A percentile compares a stretch with the other conserved stretches of the same genome.
Evolutionary conservation across 2,888 invertebrate genomes (phyloP).

Genomic region (Sarcophaga caerulescens): DNA sequence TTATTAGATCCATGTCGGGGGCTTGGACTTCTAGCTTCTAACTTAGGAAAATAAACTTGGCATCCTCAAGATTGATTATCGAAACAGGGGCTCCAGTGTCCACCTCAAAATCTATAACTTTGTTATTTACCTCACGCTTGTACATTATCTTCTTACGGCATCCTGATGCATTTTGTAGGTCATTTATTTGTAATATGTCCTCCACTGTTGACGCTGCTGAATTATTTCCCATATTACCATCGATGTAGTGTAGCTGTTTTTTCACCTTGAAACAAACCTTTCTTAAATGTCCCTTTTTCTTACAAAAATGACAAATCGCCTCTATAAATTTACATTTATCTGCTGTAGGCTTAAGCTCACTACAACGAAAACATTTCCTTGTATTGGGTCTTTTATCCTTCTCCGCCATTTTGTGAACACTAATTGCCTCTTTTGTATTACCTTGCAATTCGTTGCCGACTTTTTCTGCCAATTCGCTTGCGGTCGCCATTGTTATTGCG

Average conservation of each 20-base stretch:
- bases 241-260: constrained; percentile 1
- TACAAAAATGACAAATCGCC: constrained; percentile 21
- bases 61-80: constrained; percentile 38
- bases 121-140: constrained; percentile 21
- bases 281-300: too few relatives aligned
- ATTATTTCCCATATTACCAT: background rate
- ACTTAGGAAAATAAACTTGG: constrained; percentile 29
- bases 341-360: background rate
- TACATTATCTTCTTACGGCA: constrained; percentile 15
- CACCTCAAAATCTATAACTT: constrained; percentile 41
- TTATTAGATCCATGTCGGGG: background rate
- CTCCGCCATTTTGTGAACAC: constrained; percentile 40
- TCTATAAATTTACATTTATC: constrained; percentile 28
- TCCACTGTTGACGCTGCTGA: background rate
- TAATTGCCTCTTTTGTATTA: constrained; percentile 13
- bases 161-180: background rate
- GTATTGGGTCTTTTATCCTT: constrained; percentile 8
- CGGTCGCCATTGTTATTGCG: constrained; percentile 46
- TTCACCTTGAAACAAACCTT: constrained; percentile 11
- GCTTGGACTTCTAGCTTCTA: constrained; percentile 26
- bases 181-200: constrained; percentile 16
- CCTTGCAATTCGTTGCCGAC: constrained; percentile 55
- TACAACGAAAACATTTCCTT: constrained; percentile 49
- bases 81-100: constrained; percentile 46
- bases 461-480: constrained; percentile 58